Base-by-base conservation (phyloP, 2,797 vertebrate genomes). In the Platyrinchus mystaceus region DNA sequence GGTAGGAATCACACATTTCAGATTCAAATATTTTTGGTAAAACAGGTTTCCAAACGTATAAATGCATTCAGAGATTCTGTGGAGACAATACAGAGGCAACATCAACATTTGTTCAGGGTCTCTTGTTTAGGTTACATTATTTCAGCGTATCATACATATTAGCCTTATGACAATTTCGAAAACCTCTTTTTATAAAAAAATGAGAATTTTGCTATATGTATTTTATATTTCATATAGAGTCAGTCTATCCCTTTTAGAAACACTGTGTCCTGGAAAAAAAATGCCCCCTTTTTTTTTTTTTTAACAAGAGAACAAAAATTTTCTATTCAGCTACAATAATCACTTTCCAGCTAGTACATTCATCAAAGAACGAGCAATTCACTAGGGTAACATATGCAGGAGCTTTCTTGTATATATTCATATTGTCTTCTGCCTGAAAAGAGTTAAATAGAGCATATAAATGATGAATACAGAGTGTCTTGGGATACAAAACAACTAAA, bases 381-480 rank as follows among this genome's bases (percentile, higher is more conserved):
- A 96, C 96, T 97, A 95, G 92, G 97, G 90, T 93, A 97, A 98
- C 97, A 97, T 97, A 96, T 97, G 97, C 98, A 97, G 97, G 96
- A 97, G 96, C 87, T 95, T 96, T 94, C 91, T 96, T 96, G 91
- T 95, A 94, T 97, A 89, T 97, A 97, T 94, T 92, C 94, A 68
- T 97, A 96, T 80, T 97, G 95, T 96, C 56, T 83, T 71, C 53
- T 89, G 75, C 81, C 86, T 95, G 91, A 97, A 97, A 97, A 98
- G 92, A 97, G 97, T 97, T 96, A 98, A 98, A 98, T 97, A 97
- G 98, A 98, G 97, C 96, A 87, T 98, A 97, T 93, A 97, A 97
- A 97, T 92, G 97, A 97, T 97, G 98, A 89, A 98, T 97, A 95
- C 87, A 89, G 85, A 96, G 96, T 87, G 96, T 96, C 95, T 95